Percentiles rank a stretch among this genome's conserved stretches.
phyloP scores from a whole-genome alignment of 2,888 invertebrate species.

The Drosophila monieri region DNA sequence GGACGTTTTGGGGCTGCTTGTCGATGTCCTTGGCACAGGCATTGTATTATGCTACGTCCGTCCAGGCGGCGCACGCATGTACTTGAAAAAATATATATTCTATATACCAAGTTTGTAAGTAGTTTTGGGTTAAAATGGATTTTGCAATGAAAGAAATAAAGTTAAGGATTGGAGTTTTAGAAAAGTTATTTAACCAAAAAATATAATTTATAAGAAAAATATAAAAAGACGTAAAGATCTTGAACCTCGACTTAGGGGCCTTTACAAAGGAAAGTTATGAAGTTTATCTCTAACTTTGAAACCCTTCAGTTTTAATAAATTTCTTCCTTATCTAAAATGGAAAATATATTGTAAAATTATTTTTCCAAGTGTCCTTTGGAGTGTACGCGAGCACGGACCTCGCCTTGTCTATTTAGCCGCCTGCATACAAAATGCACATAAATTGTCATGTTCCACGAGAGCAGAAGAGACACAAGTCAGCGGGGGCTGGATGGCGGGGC shows the following conservation, averaged over 20 bases:
- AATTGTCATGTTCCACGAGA: conserved; percentile 69
- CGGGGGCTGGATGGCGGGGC: background rate
- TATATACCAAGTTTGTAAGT: background rate
- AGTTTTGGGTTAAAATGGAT: background rate
- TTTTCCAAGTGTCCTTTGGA: background rate
- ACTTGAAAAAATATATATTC: conserved; percentile 6
- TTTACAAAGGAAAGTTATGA: no score
- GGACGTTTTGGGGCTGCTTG: conserved; percentile 21
- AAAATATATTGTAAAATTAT: background rate
- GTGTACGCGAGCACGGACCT: conserved; percentile 33
- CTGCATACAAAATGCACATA: conserved; percentile 80
- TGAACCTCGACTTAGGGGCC: no score
- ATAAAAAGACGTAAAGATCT: background rate
- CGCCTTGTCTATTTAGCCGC: conserved; percentile 76
- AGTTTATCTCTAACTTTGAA: no score
- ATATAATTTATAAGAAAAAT: no score
- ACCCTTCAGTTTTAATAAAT: no score
- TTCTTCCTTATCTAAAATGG: background rate
- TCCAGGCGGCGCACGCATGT: conserved; percentile 38
- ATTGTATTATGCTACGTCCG: conserved; percentile 47
- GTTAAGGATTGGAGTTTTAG: background rate
- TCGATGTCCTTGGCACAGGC: conserved; percentile 72
- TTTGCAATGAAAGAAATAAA: background rate
- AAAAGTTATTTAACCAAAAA: background rate
- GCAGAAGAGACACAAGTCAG: conserved; percentile 17